A percentile compares a stretch with the other conserved stretches of the same genome.
Conservation (phyloP, 2,797 vertebrate species). For the Antennarius maculatus region DNA sequence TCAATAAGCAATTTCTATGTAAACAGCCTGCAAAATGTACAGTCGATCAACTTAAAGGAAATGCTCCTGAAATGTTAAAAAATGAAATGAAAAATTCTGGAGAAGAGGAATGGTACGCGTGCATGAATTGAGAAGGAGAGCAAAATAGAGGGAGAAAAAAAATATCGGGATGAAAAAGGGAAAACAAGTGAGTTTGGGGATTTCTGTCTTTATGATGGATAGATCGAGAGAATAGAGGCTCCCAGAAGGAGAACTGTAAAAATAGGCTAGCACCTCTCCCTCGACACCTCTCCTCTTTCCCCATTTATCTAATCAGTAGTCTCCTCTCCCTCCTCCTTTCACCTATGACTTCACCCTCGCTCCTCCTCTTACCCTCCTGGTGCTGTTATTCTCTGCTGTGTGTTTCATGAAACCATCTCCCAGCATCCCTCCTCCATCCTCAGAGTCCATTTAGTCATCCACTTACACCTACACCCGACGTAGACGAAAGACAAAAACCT, state of each 20-base stretch:
- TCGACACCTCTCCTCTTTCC: constrained; percentile 58
- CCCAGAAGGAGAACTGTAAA: constrained; percentile 76
- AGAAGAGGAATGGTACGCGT: constrained; percentile 6
- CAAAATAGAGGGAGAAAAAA: constrained; percentile 8
- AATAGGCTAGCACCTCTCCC: constrained; percentile 75
- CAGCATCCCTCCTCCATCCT: constrained; percentile 32
- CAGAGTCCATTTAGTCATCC: constrained; percentile 37
- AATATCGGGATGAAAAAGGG: not conserved
- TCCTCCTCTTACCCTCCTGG: constrained; percentile 17
- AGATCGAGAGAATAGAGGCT: constrained; percentile 62
- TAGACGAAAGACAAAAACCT: constrained; percentile 50
- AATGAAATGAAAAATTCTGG: constrained; percentile 3
- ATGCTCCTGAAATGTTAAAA: constrained; percentile 26
- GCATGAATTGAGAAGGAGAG: constrained; percentile 14
- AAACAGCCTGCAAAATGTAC: constrained; percentile 25
- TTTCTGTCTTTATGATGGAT: constrained; percentile 78
- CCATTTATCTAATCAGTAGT: constrained; percentile 68
- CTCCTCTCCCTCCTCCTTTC: constrained; percentile 48
- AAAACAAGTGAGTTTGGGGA: constrained; percentile 58
- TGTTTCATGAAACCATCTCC: constrained; percentile 28
- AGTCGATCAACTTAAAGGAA: constrained; percentile 46
- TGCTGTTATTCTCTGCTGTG: constrained; percentile 26
- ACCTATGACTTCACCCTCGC: constrained; percentile 52
- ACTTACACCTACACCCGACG: constrained; percentile 40
- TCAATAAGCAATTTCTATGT: constrained; percentile 65